These are phyloP conservation scores for Jaculus jaculus DNA, from an alignment of 2,113 vertebrate species.

Conservation along the genomic window DNA sequence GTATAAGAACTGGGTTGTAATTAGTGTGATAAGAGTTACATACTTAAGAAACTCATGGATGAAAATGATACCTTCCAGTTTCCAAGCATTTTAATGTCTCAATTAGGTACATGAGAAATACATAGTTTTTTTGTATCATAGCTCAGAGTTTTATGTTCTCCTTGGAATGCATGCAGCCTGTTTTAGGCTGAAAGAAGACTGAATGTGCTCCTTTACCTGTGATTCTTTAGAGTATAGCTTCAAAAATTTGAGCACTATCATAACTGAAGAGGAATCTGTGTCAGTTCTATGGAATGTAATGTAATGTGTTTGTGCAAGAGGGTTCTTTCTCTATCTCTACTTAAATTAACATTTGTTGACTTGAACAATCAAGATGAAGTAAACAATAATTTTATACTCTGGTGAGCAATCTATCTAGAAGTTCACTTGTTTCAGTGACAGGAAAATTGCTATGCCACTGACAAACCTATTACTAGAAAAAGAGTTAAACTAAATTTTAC, in stretches of 20 bases:
- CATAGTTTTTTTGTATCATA: neutral
- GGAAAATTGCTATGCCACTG: constrained; percentile 71
- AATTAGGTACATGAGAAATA: neutral
- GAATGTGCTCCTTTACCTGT: neutral
- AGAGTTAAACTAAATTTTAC: constrained; percentile 74
- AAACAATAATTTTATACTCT: constrained; percentile 64
- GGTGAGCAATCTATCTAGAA: constrained; percentile 35
- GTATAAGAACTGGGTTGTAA: neutral
- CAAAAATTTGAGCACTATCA: constrained; percentile 5
- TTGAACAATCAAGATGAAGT: constrained; percentile 42
- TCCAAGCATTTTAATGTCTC: neutral
- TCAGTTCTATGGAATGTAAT: neutral
- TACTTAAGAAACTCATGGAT: neutral
- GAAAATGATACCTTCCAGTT: neutral
- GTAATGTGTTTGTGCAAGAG: neutral
- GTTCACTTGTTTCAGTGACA: constrained; percentile 56
- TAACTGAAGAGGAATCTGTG: constrained; percentile 1
- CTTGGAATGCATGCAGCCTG: neutral
- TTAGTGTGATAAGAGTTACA: neutral
- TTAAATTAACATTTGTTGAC: constrained; percentile 52
- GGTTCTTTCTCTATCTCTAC: neutral
- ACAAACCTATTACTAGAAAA: constrained; percentile 65
- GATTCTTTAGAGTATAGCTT: neutral
- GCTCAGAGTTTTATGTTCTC: neutral
- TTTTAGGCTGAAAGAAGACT: neutral